Base-by-base conservation (phyloP, 2,888 invertebrate genomes). In the Anarsia innoxiella region DNA sequence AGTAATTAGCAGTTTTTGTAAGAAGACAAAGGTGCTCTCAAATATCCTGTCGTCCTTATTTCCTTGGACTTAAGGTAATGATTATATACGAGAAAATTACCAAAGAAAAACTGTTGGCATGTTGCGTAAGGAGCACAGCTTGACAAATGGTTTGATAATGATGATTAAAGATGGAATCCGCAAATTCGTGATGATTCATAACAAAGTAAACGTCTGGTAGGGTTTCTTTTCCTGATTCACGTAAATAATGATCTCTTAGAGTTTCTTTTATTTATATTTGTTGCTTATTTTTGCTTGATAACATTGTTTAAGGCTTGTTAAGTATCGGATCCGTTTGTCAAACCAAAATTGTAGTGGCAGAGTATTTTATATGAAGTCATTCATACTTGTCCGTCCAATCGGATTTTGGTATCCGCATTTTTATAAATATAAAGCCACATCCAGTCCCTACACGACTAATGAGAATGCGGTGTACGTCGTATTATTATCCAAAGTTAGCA, bases 1-100 rank as follows among this genome's bases (percentile, higher is more conserved):
- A 25, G 51, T 51, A 58, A 59, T 56, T 56, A 55, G 50, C 33
- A 33, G 23, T 32, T 28, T 32, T 38, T 36, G 41, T 39, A 13
- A 30, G 35, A 38, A 45, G 38, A 47, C 42, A 39, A 34, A 42
- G 39, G 50, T 51, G 38, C 42, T 49, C 49, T 55, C 55, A 53
- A 59, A 57, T 56, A 43, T 47, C 33, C 46, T 46, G 45, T 51
- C 30, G 40, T 40, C 45, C 42, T 46, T 45, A 38, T 42, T 39
- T 31, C 36, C 33, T 40, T 34, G 42, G 37, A 16, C 40, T 45
- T 44, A 45, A 36, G 19, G 23, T 33, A 33, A 28, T 10, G 8
- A 36, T 14, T 9, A 32, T 14, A 33, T 28, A 12, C n/a, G 12
- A 12, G 14, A 31, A 31, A 14, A 32, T 16, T 15, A 31, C 23